Base-by-base conservation (phyloP, 2,113 vertebrate species). In the Suricata suricatta region DNA sequence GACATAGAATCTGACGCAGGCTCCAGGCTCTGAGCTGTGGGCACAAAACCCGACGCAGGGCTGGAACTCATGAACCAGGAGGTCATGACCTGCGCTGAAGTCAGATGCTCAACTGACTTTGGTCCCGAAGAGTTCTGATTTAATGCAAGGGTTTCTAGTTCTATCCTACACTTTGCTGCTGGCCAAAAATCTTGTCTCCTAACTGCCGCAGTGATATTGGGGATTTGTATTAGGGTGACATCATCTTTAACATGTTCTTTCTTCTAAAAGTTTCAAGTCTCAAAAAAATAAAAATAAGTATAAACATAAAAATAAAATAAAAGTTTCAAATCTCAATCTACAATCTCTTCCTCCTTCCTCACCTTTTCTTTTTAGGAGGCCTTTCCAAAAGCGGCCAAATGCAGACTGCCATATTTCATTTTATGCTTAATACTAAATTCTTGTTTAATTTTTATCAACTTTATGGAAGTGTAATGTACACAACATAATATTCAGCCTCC, bases 211-310 rank as follows among this genome's bases (percentile, higher is more conserved):
- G 3, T 72, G 16, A n/a, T 15, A 1, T 52, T 44, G 19, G 17
- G 57, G 8, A 23, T n/a, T 19, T 6, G 4, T 10, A 17, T 60
- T 17, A 4, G 33, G 1, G 8, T 47, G 21, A 21, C 5, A 3
- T 5, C 6, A 11, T 5, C 1, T 13, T 14, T 31, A 7, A 12
- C 5, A 21, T 17, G 0, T 3, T 0, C 4, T 23, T 64, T 57
- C 8, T 10, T 85, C 33, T 68, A 11, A 50, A 14, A 50, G 50
- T 14, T 50, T 50, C 50, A 47, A 47, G 50, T 50, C 50, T 50
- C 50, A 50, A 50, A 50, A 50, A 50, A 50, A 50, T 50, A 50
- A 50, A 50, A 50, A 13, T 50, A 50, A 50, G 14, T 2, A 50
- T 14, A 50, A 50, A 50, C 13, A 50, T 47, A 47, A 47, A 50